Conservation (phyloP, 1,140 invertebrate genomes). For the Aphaenogaster floridana region DNA sequence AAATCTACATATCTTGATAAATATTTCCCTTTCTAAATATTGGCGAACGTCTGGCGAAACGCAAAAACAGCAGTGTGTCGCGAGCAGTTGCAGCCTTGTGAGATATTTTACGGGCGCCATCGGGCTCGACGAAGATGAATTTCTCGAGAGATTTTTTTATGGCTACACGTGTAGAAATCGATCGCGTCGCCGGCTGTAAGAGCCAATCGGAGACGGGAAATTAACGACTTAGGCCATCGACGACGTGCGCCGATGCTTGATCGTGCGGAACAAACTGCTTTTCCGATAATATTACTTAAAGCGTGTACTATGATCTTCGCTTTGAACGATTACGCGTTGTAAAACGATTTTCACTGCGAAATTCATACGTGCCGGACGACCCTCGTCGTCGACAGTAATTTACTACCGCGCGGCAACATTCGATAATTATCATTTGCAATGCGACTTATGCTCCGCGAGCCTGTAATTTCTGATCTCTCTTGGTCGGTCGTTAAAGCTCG, state of each 20-base stretch:
- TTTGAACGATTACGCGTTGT: constrained; percentile 48
- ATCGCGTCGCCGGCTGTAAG: constrained; percentile 34
- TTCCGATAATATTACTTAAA: constrained; percentile 65
- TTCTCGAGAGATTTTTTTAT: constrained; percentile 46
- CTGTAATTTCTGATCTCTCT: constrained; percentile 57
- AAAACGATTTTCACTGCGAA: constrained; percentile 51
- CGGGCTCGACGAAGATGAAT: constrained; percentile 47
- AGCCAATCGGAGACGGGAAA: constrained; percentile 64
- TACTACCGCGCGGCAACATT: constrained; percentile 49
- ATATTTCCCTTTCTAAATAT: constrained; percentile 11
- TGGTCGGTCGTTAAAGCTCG: constrained; percentile 10
- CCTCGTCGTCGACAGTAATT: constrained; percentile 50
- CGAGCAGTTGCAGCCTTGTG: neutral
- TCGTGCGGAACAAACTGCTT: constrained; percentile 67
- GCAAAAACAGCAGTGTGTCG: neutral
- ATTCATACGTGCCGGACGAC: constrained; percentile 39
- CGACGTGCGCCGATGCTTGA: constrained; percentile 51
- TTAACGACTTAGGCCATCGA: constrained; percentile 38
- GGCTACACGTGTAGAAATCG: constrained; percentile 49
- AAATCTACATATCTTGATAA: neutral
- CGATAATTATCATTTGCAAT: constrained; percentile 60
- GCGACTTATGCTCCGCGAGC: constrained; percentile 6
- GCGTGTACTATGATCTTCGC: constrained; percentile 36
- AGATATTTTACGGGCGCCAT: constrained; percentile 19
- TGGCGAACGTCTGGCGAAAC: neutral